These are phyloP conservation scores for Crambe crambe DNA, from an alignment of 37 sponge, comb jelly and placozoan genomes.

Conservation along the genomic window DNA sequence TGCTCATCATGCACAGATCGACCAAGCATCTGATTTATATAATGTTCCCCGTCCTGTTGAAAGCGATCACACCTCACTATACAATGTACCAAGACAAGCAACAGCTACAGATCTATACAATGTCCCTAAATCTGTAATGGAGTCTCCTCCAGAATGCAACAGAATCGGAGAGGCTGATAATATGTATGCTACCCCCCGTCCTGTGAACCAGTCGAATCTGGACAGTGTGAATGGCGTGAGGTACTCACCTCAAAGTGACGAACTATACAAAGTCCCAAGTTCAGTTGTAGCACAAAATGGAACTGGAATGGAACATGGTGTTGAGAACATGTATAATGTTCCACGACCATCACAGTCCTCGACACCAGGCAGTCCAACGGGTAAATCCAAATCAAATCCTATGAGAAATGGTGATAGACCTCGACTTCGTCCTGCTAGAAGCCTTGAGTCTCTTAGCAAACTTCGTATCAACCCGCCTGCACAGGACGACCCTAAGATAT, in stretches of 20 bases:
- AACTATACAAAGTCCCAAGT: not conserved
- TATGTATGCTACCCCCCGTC: constrained; percentile 5
- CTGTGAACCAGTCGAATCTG: not conserved
- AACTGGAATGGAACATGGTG: no score
- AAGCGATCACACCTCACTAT: not conserved
- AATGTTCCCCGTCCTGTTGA: not conserved
- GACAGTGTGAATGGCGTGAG: no score
- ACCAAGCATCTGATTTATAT: no score
- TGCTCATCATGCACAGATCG: not conserved
- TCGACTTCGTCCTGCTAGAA: constrained; percentile 4
- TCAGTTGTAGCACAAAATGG: no score
- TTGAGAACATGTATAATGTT: no score
- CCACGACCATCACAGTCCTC: not conserved
- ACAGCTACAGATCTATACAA: not conserved
- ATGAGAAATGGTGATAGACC: no score
- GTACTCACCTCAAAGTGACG: no score
- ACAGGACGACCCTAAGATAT: not conserved
- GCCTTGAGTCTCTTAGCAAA: constrained; percentile 1
- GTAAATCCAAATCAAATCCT: not conserved
- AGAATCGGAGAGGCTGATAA: not conserved
- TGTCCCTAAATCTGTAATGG: constrained; percentile 8
- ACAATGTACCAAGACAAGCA: not conserved
- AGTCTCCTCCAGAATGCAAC: not conserved
- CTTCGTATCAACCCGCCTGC: not conserved
- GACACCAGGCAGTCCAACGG: not conserved